A percentile compares a stretch with the other conserved stretches of the same genome.
Evolutionary conservation across 2,113 vertebrate species (phyloP).

Genomic region (Rhagologus leucostigma): DNA sequence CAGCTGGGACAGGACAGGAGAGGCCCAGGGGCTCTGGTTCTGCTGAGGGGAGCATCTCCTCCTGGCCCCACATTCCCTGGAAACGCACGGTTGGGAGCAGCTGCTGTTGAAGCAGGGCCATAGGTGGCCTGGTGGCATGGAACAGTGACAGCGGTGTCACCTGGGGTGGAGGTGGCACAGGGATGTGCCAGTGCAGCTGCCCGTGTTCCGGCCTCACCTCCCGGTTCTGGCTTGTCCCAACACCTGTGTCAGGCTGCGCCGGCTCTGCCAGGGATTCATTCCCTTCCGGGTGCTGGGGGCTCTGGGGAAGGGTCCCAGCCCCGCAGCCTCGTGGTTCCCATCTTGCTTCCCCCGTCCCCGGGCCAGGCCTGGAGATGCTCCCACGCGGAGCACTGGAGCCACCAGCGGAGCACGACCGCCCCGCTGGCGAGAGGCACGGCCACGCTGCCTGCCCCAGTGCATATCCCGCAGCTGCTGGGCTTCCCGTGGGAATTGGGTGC

Average conservation of each 20-base stretch:
- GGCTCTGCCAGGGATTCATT: rapidly evolving
- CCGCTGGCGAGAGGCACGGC: rapidly evolving
- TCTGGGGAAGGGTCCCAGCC: background rate
- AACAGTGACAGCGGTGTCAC: background rate
- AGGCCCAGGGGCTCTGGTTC: background rate
- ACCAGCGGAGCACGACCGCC: rapidly evolving
- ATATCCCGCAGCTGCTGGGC: background rate
- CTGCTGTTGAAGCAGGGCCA: rapidly evolving
- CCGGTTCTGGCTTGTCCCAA: background rate
- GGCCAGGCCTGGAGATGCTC: background rate
- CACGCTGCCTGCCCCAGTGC: rapidly evolving
- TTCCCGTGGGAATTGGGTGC: background rate
- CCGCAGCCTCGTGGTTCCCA: rapidly evolving
- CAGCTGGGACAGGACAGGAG: background rate
- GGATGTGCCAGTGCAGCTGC: background rate
- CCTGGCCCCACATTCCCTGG: background rate
- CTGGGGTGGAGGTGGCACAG: background rate
- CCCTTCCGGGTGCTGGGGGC: rapidly evolving
- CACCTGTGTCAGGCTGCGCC: rapidly evolving
- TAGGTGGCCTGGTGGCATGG: background rate
- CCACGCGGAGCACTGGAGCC: rapidly evolving
- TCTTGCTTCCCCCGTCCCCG: rapidly evolving
- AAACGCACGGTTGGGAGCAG: rapidly evolving
- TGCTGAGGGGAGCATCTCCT: background rate
- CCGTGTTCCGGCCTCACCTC: rapidly evolving